Evolutionary conservation across 2,888 invertebrate genomes (phyloP), one percentile per base, ranked within the genome.

Genomic region (Aspidiotus rigidus): DNA sequence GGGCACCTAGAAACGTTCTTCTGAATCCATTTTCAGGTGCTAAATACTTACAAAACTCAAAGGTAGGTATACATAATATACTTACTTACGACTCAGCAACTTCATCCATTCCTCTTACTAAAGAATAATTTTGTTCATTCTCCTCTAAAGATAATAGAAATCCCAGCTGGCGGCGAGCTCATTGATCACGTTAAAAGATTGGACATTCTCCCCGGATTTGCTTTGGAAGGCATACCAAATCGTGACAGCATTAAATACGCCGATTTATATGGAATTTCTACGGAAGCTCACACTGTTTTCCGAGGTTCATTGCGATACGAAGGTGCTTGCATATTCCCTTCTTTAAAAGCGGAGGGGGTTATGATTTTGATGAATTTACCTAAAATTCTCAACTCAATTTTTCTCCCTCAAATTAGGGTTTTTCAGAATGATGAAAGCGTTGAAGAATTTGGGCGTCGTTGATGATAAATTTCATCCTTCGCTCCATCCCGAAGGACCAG

Each of bases 181-280:
- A 88, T 99, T 86, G 88, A 93, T 0, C 83, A 87, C 8, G 85
- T 88, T 0, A 84, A 87, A 59, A 83, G 85, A 0, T 81, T 97
- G 66, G 86, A 92, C 77, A 99, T 98, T 79, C 81, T 99, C 69
- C 98, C 98, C 0, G 99, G 98, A 0, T 95, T 98, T 76, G 90
- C 93, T 13, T 82, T 98, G 67, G 97, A 98, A 81, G 97, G 97
- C 0, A 97, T 91, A 77, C 95, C 98, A 0, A 99, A 98, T 80
- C 83, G 99, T 71, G 98, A 99, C 78, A 97, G 97, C 69, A 90
- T 91, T 0, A 83, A 86, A 54, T 99, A 99, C 77, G 84, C 87
- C 0, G 83, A 88, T 62, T 82, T 91, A 0, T 99, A 99, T 77
- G 93, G 93, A 5, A 88, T 99, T 71, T 83, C 84, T 49, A 82